A percentile compares a stretch with the other conserved stretches of the same genome.
phyloP scores from a whole-genome alignment of 1,140 invertebrate genomes.

The Anoplolepis gracilipes region DNA sequence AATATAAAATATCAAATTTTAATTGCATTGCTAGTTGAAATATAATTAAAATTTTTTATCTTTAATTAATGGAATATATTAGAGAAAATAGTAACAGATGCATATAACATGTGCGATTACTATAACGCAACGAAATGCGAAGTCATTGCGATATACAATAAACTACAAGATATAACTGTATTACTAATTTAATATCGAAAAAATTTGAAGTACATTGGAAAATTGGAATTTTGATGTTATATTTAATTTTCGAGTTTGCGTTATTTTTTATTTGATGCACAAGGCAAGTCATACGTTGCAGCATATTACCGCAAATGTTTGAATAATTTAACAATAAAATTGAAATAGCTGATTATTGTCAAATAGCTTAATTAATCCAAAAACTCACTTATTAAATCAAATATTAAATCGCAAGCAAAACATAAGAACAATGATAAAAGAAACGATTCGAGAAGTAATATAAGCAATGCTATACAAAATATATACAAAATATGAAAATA shows the following conservation, averaged over 20 bases:
- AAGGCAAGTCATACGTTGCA: background rate
- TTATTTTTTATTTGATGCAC: background rate
- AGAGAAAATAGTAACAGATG: no score
- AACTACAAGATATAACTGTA: background rate
- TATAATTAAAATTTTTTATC: no score
- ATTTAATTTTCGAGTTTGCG: background rate
- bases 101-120: no score
- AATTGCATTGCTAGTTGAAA: no score
- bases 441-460: slow-evolving; percentile 2
- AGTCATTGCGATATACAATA: background rate
- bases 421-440: slow-evolving; percentile 5
- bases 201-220: slow-evolving; percentile 8
- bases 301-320: background rate
- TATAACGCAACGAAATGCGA: no score
- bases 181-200: slow-evolving; percentile 11
- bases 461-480: background rate
- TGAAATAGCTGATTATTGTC: slow-evolving; percentile 5
- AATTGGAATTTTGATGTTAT: background rate
- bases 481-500: no score
- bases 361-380: slow-evolving; percentile 11
- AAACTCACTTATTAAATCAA: background rate
- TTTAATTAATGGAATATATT: no score
- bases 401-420: background rate
- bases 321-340: background rate
- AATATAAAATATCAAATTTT: no score